These are phyloP conservation scores for Protonibea diacanthus DNA, from an alignment of 2,797 vertebrate species.

Conservation along the genomic window DNA sequence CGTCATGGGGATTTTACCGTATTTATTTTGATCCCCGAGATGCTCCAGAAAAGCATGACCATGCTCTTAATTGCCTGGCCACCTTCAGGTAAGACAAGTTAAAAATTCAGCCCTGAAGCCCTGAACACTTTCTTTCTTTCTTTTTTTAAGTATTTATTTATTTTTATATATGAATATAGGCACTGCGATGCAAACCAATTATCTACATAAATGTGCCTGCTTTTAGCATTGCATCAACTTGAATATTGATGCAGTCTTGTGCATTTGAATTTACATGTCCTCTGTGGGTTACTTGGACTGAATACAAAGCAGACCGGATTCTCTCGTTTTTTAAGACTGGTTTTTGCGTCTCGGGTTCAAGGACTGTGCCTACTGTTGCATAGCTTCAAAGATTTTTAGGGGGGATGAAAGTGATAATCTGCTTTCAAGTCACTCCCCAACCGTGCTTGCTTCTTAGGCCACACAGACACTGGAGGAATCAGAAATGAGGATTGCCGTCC, in stretches of 20 bases:
- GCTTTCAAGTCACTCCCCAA: conserved; percentile 77
- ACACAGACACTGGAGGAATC: conserved; percentile 66
- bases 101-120: conserved; percentile 52
- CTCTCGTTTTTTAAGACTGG: conserved; percentile 58
- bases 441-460: conserved; percentile 66
- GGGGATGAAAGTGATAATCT: conserved; percentile 79
- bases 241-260: conserved; percentile 74
- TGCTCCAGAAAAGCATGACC: conserved; percentile 55
- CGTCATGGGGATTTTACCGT: conserved; percentile 73
- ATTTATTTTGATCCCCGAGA: conserved; percentile 68
- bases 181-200: conserved; percentile 74
- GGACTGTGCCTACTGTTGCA: conserved; percentile 75
- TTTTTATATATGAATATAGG: conserved; percentile 58
- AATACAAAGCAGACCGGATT: conserved; percentile 70
- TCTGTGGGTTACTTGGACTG: conserved; percentile 34
- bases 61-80: conserved; percentile 70
- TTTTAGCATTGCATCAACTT: conserved; percentile 65
- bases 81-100: conserved; percentile 77
- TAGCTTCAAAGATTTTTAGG: conserved; percentile 72
- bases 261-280: conserved; percentile 69
- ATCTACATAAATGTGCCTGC: conserved; percentile 70
- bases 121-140: conserved; percentile 45
- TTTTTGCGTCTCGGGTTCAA: conserved; percentile 71
- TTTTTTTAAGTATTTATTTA: conserved; percentile 56
- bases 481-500: conserved; percentile 61